phyloP scores from a whole-genome alignment of 2,113 vertebrate genomes.

The Cyprinodon tularosa region DNA sequence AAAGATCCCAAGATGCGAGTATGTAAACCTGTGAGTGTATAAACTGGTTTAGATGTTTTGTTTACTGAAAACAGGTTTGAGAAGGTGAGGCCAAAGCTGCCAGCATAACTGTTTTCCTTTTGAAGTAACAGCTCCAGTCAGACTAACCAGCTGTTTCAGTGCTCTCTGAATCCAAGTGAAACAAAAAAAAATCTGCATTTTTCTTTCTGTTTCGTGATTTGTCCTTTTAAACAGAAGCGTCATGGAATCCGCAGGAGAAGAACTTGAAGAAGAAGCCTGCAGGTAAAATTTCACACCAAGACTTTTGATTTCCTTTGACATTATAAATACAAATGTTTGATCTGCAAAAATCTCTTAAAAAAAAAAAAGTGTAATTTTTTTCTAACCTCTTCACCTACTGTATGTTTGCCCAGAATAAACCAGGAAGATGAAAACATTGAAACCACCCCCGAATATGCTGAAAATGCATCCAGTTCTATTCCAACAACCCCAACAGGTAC shows the following conservation, averaged over 20 bases:
- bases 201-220: not conserved
- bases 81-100: not conserved
- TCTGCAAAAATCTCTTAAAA: no score
- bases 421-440: not conserved
- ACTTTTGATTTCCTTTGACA: not conserved
- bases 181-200: not conserved
- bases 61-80: conserved; percentile 3
- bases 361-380: not conserved
- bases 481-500: not conserved
- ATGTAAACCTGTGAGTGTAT: not conserved
- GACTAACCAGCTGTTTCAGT: not conserved
- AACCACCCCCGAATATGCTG: not conserved
- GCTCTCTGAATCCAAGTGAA: not conserved
- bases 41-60: not conserved
- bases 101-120: not conserved
- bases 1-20: not conserved
- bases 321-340: not conserved
- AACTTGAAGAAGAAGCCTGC: conserved; percentile 25
- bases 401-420: conserved; percentile 12
- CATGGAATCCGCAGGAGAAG: conserved; percentile 51
- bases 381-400: not conserved
- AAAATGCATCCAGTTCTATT: not conserved
- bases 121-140: not conserved
- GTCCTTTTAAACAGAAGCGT: conserved; percentile 23
- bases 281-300: conserved; percentile 39